Base-by-base conservation (phyloP, 2,113 vertebrate species). In the Cacatua alba region DNA sequence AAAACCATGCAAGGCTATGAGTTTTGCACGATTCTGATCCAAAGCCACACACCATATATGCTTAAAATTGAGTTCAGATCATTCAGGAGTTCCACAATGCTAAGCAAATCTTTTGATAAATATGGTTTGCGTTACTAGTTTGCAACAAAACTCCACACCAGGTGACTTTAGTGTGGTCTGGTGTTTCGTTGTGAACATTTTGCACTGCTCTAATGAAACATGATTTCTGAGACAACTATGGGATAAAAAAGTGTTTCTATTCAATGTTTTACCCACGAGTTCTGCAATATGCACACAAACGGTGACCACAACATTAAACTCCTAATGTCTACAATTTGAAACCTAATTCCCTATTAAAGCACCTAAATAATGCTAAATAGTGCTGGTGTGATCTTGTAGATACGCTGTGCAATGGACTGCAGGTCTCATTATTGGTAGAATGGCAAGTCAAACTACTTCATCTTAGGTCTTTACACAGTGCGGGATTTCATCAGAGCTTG, bases 161-260 rank as follows among this genome's bases (percentile, higher is more conserved):
- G 92, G 92, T 97, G 95, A 96, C 94, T 96, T 96, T 96, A 93
- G 93, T 97, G 96, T 97, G 95, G 88, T 95, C 94, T 95, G 74
- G 82, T 95, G 86, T 97, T 96, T 95, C 94, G 94, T 92, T 94
- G 92, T 92, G 86, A 90, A 96, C 82, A 94, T 92, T 95, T 96
- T 96, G 65, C 91, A 95, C 78, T 79, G 85, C 72, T 88, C 90
- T 95, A 94, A 95, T 94, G 94, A 95, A 97, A 80, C 65, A 88
- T 88, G 88, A 94, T 94, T 91, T 96, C 64, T 83, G 60, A 87
- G 94, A 94, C 81, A 95, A 82, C 75, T 28, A 65, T 49, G 41
- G 87, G 60, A 71, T 75, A 72, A 88, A 92, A 95, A 75, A 69
- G 37, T 68, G 26, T 71, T 94, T 94, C 24, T 82, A 71, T 84